Evolutionary conservation across 2,888 invertebrate species (phyloP), one percentile per base, ranked within the genome.

Genomic region (Drosophila mayaguana): DNA sequence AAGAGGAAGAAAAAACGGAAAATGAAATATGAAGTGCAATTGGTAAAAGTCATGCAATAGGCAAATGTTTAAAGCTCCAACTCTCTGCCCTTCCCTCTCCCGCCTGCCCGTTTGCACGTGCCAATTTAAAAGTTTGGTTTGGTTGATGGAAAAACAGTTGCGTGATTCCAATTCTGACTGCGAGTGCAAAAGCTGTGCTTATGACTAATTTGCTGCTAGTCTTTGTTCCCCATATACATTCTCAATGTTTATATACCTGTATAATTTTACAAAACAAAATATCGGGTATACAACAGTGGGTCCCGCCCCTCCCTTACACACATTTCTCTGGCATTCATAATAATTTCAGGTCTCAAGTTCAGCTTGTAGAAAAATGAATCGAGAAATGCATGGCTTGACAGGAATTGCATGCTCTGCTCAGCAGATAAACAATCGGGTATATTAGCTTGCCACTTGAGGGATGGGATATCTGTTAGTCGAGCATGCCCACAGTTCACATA

Each of bases 301-400:
- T 18, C 36, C 14, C 20, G 18, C 5, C 34, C 9, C 34, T 12
- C 20, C 20, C 34, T 1, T 2, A 11, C 46, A n/a, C 48, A 4
- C 32, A 70, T 45, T 68, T 57, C 53, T 53, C 51, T 53, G 77
- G 28, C 77, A 70, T 76, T 75, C 51, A 54, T 1, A 1, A 25
- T 36, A 51, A 70, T 40, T 61, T 22, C 62, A 28, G 18, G 42
- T 54, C 61, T 76, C 81, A 72, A 64, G 81, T 78, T 80, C 46
- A 60, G 36, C 20, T 59, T 36, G 16, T 1, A 28, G 55, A 38
- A 16, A 25, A 46, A 38, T n/a, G 22, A 22, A 28, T 8, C 6
- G 32, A 32, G 40, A 61, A 28, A 20, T 46, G 61, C 62, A 51
- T 53, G 45, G 38, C 43, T 45, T 62, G 32, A 42, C 67, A 20